Evolutionary conservation across 2,888 invertebrate genomes (phyloP), one percentile per base, ranked within the genome.

Genomic region (Trachelus tabidus): DNA sequence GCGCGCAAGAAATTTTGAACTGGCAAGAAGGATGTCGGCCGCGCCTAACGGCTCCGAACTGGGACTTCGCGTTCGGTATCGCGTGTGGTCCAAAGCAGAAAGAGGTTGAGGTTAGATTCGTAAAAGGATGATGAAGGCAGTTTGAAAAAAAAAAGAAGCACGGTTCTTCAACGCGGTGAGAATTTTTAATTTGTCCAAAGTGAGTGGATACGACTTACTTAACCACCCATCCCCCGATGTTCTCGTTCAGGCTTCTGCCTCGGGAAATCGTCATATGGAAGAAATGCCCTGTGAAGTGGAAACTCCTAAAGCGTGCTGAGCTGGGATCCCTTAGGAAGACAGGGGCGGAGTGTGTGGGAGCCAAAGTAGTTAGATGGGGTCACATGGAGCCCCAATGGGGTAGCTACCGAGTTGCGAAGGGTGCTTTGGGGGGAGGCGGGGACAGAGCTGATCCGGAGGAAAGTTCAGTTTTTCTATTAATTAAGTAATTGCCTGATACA

Each of bases 401-500:
- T 23, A 23, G 9, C 15, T 56, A 56, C 23, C 15, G 9, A 56
- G 56, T 23, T 56, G 9, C 9, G 56, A 56, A 56, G 56, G 56
- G 56, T 56, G 56, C 56, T 37, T 37, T 12, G 12, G 37, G 69
- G 31, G 11, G 30, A 0, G 4, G 30, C 1, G 33, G 31, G 33
- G 71, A 11, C 33, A 33, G 71, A 15, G 31, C 12, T 11, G 71
- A 33, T 33, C 12, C 6, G 9, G 12, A 30, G 15, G 2, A 71
- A 33, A 33, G 71, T 71, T 71, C 31, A 71, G 71, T 71, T 71
- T 71, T 71, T 71, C 30, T 33, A 71, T 71, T 71, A 71, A 71
- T 71, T 71, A 71, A 31, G 71, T 71, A 71, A 71, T 71, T 71
- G 71, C 71, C 33, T 71, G 71, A 71, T 71, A 71, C 33, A 71